phyloP scores from a whole-genome alignment of 1,140 invertebrate genomes.

The Cataglyphis hispanica region DNA sequence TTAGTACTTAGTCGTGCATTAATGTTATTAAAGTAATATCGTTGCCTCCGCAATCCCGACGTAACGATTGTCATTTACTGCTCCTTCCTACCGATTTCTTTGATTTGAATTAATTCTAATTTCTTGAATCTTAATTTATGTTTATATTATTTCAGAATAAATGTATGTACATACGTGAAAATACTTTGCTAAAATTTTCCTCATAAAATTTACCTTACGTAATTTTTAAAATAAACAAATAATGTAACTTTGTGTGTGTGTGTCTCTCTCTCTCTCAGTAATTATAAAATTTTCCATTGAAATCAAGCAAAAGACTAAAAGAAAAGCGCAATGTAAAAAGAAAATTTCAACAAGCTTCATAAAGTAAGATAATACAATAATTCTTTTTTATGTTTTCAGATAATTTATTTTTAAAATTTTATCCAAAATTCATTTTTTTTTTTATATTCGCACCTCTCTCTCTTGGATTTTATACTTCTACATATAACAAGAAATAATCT shows the following conservation, averaged over 20 bases:
- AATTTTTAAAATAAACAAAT: slow-evolving; percentile 4
- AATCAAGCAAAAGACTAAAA: neutral
- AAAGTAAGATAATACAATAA: neutral
- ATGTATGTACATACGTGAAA: neutral
- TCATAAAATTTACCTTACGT: neutral
- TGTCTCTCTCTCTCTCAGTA: too few relatives aligned
- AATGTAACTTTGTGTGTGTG: neutral
- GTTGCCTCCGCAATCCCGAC: neutral
- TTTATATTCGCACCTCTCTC: neutral
- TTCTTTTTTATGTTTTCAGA: neutral
- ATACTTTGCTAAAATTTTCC: neutral
- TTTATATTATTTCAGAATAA: neutral
- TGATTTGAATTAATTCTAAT: neutral
- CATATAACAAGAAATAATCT: neutral
- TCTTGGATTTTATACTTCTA: neutral
- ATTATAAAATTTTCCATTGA: neutral
- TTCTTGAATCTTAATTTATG: neutral
- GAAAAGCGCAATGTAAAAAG: neutral
- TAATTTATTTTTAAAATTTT: neutral
- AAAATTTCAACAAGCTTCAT: neutral
- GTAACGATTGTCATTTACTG: slow-evolving; percentile 8
- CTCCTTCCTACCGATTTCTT: neutral
- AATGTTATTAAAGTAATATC: slow-evolving; percentile 7
- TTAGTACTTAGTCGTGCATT: neutral
- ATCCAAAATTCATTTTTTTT: neutral